Conservation (phyloP, 2,888 invertebrate genomes). For the Liodrosophila aerea region DNA sequence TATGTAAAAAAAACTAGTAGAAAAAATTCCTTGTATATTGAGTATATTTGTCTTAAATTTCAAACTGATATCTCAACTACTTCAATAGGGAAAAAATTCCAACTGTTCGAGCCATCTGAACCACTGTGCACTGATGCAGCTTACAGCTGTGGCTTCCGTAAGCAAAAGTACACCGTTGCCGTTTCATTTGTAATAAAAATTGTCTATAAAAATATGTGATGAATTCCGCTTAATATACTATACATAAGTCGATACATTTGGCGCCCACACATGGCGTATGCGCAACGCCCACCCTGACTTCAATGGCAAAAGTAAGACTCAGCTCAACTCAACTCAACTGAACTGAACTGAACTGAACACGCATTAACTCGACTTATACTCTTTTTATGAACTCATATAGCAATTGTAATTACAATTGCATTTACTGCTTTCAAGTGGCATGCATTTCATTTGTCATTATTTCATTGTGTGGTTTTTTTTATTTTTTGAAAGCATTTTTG, state of each 20-base stretch:
- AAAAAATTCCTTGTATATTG: too few species aligned
- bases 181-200: not conserved
- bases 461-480: slow-evolving; percentile 12
- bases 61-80: too few species aligned
- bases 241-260: slow-evolving; percentile 11
- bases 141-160: slow-evolving; percentile 51
- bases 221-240: slow-evolving; percentile 1
- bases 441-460: slow-evolving; percentile 49
- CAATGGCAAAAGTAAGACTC: slow-evolving; percentile 33
- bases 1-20: too few species aligned
- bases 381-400: slow-evolving; percentile 8
- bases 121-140: too few species aligned
- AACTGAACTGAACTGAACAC: not conserved
- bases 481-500: slow-evolving; percentile 13
- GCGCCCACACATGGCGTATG: slow-evolving; percentile 39
- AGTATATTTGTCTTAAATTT: too few species aligned
- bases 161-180: slow-evolving; percentile 30
- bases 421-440: slow-evolving; percentile 25
- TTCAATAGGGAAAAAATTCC: too few species aligned
- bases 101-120: too few species aligned
- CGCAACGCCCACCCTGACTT: slow-evolving; percentile 52
- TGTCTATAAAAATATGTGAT: too few species aligned
- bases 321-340: too few species aligned
- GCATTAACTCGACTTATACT: not conserved
- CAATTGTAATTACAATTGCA: slow-evolving; percentile 8